Conservation (phyloP, 2,113 vertebrate species). For the Phasianus colchicus region DNA sequence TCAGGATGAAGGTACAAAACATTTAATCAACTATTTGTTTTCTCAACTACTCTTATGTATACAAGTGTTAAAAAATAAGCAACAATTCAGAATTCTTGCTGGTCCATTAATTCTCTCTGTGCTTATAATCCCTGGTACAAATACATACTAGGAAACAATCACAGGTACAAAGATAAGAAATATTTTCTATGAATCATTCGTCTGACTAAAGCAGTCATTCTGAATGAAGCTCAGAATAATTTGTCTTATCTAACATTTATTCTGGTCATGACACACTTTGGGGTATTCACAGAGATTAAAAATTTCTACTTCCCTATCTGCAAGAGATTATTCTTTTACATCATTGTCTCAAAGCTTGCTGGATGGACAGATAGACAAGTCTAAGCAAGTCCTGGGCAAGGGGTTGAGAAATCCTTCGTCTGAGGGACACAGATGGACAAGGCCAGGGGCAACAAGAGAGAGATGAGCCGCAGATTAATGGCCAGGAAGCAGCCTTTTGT, state of each 20-base stretch:
- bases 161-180: background rate
- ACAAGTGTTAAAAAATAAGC: background rate
- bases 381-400: too few relatives aligned
- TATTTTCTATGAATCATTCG: background rate
- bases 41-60: accelerated
- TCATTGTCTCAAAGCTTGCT: too few relatives aligned
- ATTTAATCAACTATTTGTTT: background rate
- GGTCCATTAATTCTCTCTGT: background rate
- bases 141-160: background rate
- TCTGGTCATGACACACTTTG: background rate
- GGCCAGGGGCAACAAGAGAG: too few relatives aligned
- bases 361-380: too few relatives aligned
- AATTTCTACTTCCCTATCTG: background rate
- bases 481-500: too few relatives aligned
- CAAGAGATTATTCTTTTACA: too few relatives aligned
- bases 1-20: background rate
- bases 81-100: background rate
- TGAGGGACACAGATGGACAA: too few relatives aligned
- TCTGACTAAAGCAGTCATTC: background rate
- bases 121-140: background rate
- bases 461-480: too few relatives aligned
- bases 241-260: background rate
- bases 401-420: too few relatives aligned
- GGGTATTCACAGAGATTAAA: background rate
- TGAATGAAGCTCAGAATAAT: background rate